Percentiles rank a stretch among this genome's conserved stretches.
Evolutionary conservation across 2,888 invertebrate genomes (phyloP).

Genomic region (Eupelmus urozonus): DNA sequence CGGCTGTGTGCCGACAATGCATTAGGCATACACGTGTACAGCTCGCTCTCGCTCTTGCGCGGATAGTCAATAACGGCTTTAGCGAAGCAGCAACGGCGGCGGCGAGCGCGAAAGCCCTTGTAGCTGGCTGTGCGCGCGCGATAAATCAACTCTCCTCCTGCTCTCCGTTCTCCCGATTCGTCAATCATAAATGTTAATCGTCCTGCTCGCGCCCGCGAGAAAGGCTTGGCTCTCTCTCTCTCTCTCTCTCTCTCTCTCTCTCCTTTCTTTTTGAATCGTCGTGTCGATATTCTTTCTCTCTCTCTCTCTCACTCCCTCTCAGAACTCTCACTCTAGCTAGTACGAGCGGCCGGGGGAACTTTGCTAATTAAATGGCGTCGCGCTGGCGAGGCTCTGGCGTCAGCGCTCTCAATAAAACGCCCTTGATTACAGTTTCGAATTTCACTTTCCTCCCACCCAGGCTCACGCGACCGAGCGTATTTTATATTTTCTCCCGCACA

Average conservation of each 20-base stretch:
- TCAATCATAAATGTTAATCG: constrained; percentile 58
- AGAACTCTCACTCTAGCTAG: neutral
- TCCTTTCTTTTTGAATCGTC: constrained; percentile 29
- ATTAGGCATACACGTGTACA: constrained; percentile 51
- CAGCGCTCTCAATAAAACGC: constrained; percentile 52
- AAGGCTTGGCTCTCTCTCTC: neutral
- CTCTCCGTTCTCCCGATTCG: constrained; percentile 48
- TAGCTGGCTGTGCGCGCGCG: constrained; percentile 12
- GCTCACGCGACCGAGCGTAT: no score
- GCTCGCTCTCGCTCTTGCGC: constrained; percentile 2
- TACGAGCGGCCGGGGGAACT: constrained; percentile 44
- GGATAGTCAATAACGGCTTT: constrained; percentile 47
- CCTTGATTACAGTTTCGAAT: constrained; percentile 58
- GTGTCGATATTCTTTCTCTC: neutral
- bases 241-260: constrained; percentile 7
- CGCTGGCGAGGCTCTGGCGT: constrained; percentile 45
- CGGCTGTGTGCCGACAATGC: constrained; percentile 60
- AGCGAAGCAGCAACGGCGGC: constrained; percentile 16
- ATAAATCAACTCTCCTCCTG: constrained; percentile 50
- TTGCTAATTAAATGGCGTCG: constrained; percentile 58
- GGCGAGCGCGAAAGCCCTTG: constrained; percentile 44
- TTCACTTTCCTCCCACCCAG: constrained; percentile 53
- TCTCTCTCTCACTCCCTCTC: constrained; percentile 6
- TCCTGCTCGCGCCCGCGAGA: constrained; percentile 44
- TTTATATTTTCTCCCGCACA: constrained; percentile 8